Evolutionary conservation across 2,888 invertebrate genomes (phyloP).

Genomic region (Nephrotoma appendiculata): DNA sequence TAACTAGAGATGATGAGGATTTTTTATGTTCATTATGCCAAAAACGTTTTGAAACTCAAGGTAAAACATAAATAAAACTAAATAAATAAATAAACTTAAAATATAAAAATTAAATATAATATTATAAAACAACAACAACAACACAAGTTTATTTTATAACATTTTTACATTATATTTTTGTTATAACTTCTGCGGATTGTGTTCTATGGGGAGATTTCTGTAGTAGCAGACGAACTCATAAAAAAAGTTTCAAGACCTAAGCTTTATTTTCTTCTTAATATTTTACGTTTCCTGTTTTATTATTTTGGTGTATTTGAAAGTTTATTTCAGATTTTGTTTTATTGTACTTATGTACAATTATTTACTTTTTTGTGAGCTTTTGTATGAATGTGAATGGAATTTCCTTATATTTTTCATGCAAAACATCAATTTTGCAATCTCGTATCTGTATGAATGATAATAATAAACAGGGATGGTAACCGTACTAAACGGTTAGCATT

Average conservation of each 20-base stretch:
- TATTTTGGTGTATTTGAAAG: background rate
- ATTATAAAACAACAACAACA: background rate
- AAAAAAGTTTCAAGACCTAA: background rate
- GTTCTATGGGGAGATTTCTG: background rate
- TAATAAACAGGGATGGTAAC: background rate
- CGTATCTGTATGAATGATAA: background rate
- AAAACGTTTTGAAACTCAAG: constrained; percentile 65
- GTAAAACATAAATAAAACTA: constrained; percentile 28
- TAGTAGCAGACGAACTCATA: background rate
- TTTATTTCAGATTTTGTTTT: background rate
- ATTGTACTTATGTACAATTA: background rate
- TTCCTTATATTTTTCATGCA: background rate
- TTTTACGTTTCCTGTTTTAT: background rate
- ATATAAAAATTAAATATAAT: background rate
- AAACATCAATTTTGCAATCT: background rate
- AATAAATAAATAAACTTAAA: background rate
- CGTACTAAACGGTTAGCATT: background rate
- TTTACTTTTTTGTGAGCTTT: background rate
- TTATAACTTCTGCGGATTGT: background rate
- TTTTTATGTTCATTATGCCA: constrained; percentile 61
- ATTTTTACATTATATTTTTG: background rate
- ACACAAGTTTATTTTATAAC: background rate
- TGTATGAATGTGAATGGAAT: background rate
- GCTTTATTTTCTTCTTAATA: background rate
- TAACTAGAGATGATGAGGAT: constrained; percentile 49